Evolutionary conservation across 2,888 invertebrate genomes (phyloP).

Genomic region (Diplazon laetatorius): DNA sequence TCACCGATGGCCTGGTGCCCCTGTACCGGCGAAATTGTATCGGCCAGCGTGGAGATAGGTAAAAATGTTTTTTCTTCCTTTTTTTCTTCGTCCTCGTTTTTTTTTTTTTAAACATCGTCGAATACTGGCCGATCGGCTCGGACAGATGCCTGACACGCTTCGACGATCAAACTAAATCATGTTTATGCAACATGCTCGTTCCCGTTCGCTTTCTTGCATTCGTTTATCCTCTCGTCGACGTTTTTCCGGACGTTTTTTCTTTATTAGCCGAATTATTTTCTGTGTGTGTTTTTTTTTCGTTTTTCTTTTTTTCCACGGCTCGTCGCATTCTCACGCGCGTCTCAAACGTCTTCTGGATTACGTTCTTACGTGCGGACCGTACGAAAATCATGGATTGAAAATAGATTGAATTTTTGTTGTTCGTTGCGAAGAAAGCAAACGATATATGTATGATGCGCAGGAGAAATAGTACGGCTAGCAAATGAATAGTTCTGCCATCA

Average conservation of each 20-base stretch:
- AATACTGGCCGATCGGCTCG: conserved; percentile 58
- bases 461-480: too few species aligned
- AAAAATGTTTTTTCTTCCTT: conserved; percentile 55
- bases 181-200: conserved; percentile 77
- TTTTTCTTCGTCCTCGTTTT: too few species aligned
- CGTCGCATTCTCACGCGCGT: conserved; percentile 7
- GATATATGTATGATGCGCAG: too few species aligned
- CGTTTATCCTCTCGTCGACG: conserved; percentile 38
- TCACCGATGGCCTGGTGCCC: not conserved
- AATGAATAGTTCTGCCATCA: too few species aligned
- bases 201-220: conserved; percentile 44
- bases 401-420: conserved; percentile 27
- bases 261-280: conserved; percentile 49
- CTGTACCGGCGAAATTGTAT: conserved; percentile 72
- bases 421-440: not conserved
- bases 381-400: conserved; percentile 44
- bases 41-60: conserved; percentile 58
- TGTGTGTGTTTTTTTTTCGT: conserved; percentile 13
- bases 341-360: conserved; percentile 44
- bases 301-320: conserved; percentile 27
- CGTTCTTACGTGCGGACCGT: conserved; percentile 4
- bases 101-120: conserved; percentile 31
- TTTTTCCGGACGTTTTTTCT: conserved; percentile 53
- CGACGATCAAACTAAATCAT: conserved; percentile 77
- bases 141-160: conserved; percentile 76